phyloP scores from a whole-genome alignment of 2,113 vertebrate genomes.

The Rattus norvegicus region DNA sequence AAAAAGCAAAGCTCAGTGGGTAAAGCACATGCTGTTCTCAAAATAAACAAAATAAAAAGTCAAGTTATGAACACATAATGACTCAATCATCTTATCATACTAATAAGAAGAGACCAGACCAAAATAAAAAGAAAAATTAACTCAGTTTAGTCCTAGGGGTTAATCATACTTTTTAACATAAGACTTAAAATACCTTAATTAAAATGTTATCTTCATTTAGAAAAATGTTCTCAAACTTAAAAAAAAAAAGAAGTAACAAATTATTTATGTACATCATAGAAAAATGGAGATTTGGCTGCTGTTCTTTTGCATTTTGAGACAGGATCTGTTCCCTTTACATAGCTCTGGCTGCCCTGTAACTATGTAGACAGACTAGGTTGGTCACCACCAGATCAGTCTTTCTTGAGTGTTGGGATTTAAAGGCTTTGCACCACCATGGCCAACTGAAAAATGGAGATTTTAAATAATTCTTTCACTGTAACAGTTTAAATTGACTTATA shows the following conservation, averaged over 20 bases:
- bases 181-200: not conserved
- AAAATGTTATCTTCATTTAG: not conserved
- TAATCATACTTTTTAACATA: not conserved
- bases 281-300: not conserved
- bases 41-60: constrained; percentile 27
- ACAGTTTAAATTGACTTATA: not conserved
- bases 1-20: not conserved
- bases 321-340: not conserved
- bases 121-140: not conserved
- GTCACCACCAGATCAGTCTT: not conserved
- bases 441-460: not conserved
- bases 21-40: not conserved
- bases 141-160: no score
- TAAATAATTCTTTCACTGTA: not conserved
- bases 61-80: constrained; percentile 5
- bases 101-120: constrained; percentile 40
- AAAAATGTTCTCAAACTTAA: not conserved
- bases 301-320: not conserved
- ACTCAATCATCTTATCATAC: not conserved
- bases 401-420: not conserved
- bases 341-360: not conserved
- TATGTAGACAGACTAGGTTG: not conserved
- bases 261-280: not conserved
- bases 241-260: not conserved
- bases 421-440: not conserved